Conservation (phyloP, 2,113 vertebrate genomes). For the Callipepla squamata region DNA sequence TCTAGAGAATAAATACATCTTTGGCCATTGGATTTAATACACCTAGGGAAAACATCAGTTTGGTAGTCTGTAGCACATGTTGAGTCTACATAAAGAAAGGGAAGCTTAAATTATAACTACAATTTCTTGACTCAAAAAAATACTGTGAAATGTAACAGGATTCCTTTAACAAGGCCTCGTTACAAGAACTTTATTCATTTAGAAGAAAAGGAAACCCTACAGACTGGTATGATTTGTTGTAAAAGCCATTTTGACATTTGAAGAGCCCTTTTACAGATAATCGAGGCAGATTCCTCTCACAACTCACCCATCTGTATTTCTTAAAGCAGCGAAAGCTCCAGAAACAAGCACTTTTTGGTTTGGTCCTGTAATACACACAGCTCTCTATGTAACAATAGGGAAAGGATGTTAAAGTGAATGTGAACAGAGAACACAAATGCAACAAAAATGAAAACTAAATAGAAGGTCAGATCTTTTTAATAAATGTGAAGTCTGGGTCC, state of each 20-base stretch:
- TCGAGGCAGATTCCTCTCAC: background rate
- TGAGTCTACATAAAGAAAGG: background rate
- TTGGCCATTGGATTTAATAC: background rate
- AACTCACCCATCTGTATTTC: background rate
- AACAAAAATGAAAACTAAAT: slow-evolving; percentile 67
- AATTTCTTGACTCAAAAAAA: background rate
- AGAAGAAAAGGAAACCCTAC: background rate
- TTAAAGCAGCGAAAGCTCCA: background rate
- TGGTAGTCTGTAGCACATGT: background rate
- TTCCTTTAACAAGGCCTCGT: background rate
- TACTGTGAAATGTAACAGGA: background rate
- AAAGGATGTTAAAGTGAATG: background rate
- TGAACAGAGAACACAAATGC: slow-evolving; percentile 20
- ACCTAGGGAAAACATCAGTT: background rate
- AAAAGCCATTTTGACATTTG: background rate
- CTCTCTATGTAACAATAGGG: background rate
- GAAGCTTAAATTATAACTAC: slow-evolving; percentile 28
- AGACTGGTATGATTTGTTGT: background rate
- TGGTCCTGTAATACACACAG: background rate
- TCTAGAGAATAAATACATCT: background rate
- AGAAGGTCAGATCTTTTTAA: slow-evolving; percentile 55
- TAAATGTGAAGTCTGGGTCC: slow-evolving; percentile 16
- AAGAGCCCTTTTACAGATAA: background rate
- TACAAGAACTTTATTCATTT: background rate
- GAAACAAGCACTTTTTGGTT: background rate